Base-by-base conservation (phyloP, 2,888 invertebrate species). In the Plagodis pulveraria region DNA sequence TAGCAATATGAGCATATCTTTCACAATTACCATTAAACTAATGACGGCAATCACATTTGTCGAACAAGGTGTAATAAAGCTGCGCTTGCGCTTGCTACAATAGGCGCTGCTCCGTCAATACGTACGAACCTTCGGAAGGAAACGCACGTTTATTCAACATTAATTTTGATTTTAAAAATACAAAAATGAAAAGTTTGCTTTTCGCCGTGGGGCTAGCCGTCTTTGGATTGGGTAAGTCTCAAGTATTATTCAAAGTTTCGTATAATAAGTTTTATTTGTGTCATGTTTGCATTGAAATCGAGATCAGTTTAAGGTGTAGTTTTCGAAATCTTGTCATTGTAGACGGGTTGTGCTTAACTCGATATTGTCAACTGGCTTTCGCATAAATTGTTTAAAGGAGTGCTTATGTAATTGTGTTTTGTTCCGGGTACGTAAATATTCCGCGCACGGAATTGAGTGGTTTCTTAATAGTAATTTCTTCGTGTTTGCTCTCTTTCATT, bases 91-190 rank as follows among this genome's bases (percentile, higher is more conserved):
- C 77, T 74, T 72, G 70, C 69, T 69, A 81, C 84, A 80, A 80
- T 78, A 73, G 73, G 69, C 73, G 67, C 71, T 63, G 60, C 73
- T 66, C 77, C 68, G 76, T 77, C 91, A 91, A 91, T 89, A 86
- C 87, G 70, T 73, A 78, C 69, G 86, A 84, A 86, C 86, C 87
- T 87, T 83, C 82, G 84, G 70, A 74, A 76, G 80, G 82, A 83
- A 80, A 66, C 84, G 83, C 90, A 91, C 91, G 91, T 73, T 67
- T 42, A 72, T 55, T 65, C 56, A 61, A 62, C 65, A 63, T 65
- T 69, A 73, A 8, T 64, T 63, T 70, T 66, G 63, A 66, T 65
- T 67, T 66, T 63, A 69, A 63, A 65, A 69, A 65, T 66, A 69
- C 41, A 49, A 83, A 79, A 71, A 91, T 91, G 91, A 86, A 83